Base-by-base conservation (phyloP, 2,113 vertebrate species). In the Bothrops jararaca region DNA sequence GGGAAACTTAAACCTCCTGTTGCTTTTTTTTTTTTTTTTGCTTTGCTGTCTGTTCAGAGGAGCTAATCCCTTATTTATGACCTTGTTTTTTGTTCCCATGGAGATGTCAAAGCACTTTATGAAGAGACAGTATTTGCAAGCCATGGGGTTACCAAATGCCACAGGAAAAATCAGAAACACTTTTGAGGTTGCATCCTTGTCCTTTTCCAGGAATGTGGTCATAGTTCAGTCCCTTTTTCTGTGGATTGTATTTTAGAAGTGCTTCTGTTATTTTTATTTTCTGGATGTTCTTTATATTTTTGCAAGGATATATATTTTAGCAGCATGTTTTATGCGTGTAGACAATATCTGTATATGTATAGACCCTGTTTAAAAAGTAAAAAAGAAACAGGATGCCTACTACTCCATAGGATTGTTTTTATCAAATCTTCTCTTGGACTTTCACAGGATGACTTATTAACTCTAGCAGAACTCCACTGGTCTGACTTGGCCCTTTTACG, bases 51-150 rank as follows among this genome's bases (percentile, higher is more conserved):
- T 69, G 10, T 95, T 93, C 89, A 7, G 96, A 96, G 95, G 96
- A 97, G 96, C 95, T 97, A 96, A 96, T 97, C 97, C 96, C 89
- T 92, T 96, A 89, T 97, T 96, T 96, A 96, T 97, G 96, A 97
- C 96, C 96, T 97, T 95, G 95, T 95, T 92, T 94, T 94, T 86
- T 89, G 95, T 98, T 97, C 96, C 97, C 95, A 95, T 98, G 95
- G 97, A 91, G 92, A 97, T 97, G 96, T 96, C 96, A 96, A 95
- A 96, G 91, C 58, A 0, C 89, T 97, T 96, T 92, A 95, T 42
- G 93, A 96, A 95, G 95, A 93, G 95, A 93, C 96, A 60, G 13
- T 91, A 95, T 96, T 96, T 96, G 95, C 92, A 91, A 95, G 94
- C 94, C 0, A 0, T 90, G 93, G 92, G 96, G 96, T 98, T 97